Base-by-base conservation (phyloP, 2,113 vertebrate genomes). In the Corapipo altera region DNA sequence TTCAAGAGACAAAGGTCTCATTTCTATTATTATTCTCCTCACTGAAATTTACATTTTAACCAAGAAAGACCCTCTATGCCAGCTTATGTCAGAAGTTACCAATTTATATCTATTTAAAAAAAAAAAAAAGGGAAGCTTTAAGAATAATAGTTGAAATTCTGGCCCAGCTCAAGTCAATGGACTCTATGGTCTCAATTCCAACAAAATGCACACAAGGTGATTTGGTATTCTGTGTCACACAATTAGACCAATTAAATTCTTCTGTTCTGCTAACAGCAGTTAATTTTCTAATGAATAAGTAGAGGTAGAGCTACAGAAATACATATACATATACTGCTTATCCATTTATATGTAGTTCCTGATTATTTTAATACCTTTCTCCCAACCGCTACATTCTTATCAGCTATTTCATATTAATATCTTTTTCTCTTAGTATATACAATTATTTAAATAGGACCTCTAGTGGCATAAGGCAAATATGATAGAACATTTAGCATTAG, bases 1-100 rank as follows among this genome's bases (percentile, higher is more conserved):
- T 97, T 96, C 89, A 89, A 96, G 96, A 97, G 96, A 96, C 95
- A 96, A 96, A 96, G 92, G 94, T 95, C 93, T 97, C 94, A 95
- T 97, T 97, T 95, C 80, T 96, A 54, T 91, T 96, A 96, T 95
- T 96, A 95, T 96, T 97, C 95, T 85, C 89, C 88, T 94, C 89
- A 95, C 90, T 94, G 77, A 87, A 96, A 95, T 97, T 96, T 96
- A 92, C 85, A 82, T 97, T 97, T 94, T 95, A 93, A 93, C 94
- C 95, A 96, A 94, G 69, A 91, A 94, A 95, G 86, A 95, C 52
- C 86, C 64, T 91, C 76, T 61, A 76, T 90, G 81, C 62, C 84
- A 95, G 92, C 85, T 82, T 7, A 5, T 95, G 90, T 96, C 95
- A 96, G 85, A 96, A 96, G 75, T 93, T 91, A 96, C 95, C 95